phyloP scores from a whole-genome alignment of 2,797 vertebrate species.

The Glyptemys insculpta region DNA sequence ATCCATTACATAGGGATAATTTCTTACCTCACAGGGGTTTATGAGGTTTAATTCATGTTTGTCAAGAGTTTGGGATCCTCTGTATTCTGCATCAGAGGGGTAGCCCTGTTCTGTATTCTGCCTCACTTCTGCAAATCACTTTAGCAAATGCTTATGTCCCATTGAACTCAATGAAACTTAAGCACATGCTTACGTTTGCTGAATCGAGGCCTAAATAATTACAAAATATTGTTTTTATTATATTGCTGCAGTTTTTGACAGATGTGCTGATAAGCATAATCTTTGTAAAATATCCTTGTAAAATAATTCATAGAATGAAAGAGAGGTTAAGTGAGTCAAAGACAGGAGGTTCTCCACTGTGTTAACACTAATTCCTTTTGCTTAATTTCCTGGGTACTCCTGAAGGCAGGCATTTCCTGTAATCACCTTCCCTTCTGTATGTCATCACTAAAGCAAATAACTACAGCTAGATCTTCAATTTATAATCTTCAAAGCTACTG shows the following conservation, averaged over 20 bases:
- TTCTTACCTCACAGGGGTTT: rapidly evolving
- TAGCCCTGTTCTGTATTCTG: rapidly evolving
- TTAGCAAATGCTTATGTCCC: neutral
- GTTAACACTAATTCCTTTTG: neutral
- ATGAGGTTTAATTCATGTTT: rapidly evolving
- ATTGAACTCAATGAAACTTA: neutral
- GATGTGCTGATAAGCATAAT: neutral
- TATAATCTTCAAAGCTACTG: neutral
- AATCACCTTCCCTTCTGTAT: neutral
- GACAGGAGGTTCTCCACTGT: neutral
- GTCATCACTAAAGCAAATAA: neutral
- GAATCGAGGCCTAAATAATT: neutral
- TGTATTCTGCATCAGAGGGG: rapidly evolving
- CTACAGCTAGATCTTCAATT: neutral
- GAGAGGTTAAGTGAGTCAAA: neutral
- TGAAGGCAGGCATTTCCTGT: neutral
- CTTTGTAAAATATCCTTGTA: neutral
- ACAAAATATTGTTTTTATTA: neutral
- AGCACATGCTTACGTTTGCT: neutral
- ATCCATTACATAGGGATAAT: neutral
- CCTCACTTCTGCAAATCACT: neutral
- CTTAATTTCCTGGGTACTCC: neutral
- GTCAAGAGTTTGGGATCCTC: rapidly evolving
- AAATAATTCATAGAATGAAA: neutral
- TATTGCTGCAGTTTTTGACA: neutral